A percentile compares a stretch with the other conserved stretches of the same genome.
phyloP scores from a whole-genome alignment of 2,113 vertebrate genomes.

The Circaetus cinerascens region DNA sequence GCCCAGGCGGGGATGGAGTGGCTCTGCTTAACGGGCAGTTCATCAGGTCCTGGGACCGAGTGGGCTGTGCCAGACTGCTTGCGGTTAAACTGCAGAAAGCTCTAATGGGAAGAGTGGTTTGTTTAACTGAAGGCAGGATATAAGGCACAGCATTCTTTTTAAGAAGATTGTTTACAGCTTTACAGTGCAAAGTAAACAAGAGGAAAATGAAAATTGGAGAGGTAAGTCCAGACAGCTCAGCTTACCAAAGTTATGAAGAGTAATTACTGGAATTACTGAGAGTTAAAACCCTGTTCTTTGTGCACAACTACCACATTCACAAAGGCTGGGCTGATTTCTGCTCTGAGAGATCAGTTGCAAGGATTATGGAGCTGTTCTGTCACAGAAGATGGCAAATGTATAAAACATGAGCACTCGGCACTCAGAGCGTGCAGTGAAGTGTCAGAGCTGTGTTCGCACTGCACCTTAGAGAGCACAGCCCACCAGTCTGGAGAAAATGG shows the following conservation, averaged over 20 bases:
- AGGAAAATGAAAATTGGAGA: background rate
- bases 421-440: background rate
- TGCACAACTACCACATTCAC: background rate
- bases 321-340: background rate
- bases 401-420: background rate
- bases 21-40: background rate
- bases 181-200: background rate
- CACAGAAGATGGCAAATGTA: background rate
- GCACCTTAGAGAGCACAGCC: background rate
- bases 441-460: background rate
- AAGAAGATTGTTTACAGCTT: background rate
- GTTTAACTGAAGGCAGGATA: background rate
- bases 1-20: background rate
- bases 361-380: background rate
- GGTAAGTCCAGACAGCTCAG: background rate
- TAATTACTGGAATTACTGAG: background rate
- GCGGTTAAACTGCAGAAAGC: background rate
- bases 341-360: background rate
- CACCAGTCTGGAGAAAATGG: background rate
- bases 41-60: fast-evolving
- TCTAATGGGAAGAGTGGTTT: background rate
- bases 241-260: background rate
- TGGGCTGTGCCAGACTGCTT: background rate
- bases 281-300: background rate
- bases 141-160: background rate